phyloP scores from a whole-genome alignment of 2,888 invertebrate species.

The Drosophila prolongata region DNA sequence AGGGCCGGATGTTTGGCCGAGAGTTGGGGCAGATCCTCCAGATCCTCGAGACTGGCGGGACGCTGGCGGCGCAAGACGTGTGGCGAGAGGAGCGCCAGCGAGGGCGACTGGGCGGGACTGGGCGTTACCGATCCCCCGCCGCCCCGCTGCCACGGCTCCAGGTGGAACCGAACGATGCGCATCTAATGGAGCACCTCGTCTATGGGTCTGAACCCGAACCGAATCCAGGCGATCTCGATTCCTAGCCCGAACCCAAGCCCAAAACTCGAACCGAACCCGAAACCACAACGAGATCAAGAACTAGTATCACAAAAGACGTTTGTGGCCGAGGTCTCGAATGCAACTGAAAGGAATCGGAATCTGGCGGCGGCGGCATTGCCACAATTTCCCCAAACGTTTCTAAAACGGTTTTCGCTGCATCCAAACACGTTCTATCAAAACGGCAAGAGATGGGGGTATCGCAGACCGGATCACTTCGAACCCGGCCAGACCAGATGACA shows the following conservation, averaged over 20 bases:
- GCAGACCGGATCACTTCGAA: conserved; percentile 12
- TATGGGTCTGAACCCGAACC: conserved; percentile 5
- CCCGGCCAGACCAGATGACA: conserved; percentile 38
- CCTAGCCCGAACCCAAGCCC: conserved; percentile 11
- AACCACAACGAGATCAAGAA: conserved; percentile 18
- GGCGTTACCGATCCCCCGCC: conserved; percentile 75
- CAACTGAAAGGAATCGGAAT: conserved; percentile 75
- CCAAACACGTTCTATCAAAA: conserved; percentile 44
- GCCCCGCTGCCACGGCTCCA: conserved; percentile 84
- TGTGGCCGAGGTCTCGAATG: conserved; percentile 62
- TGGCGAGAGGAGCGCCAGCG: conserved; percentile 81
- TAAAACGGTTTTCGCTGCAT: conserved; percentile 17
- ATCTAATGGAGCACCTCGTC: conserved; percentile 51
- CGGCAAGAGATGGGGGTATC: conserved; percentile 1
- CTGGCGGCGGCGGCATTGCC: conserved; percentile 33
- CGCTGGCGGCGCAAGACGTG: conserved; percentile 83
- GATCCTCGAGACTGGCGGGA: conserved; percentile 81
- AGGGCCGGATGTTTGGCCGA: conserved; percentile 19
- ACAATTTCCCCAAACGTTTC: conserved; percentile 60
- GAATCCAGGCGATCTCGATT: background rate
- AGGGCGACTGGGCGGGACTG: conserved; percentile 82
- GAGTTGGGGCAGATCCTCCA: conserved; percentile 68
- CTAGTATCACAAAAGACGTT: conserved; percentile 35
- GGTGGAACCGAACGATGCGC: conserved; percentile 84
- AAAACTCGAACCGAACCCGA: background rate